These are phyloP conservation scores for Adelognathus sp. DNA, from an alignment of 2,888 invertebrate genomes.

Conservation along the genomic window DNA sequence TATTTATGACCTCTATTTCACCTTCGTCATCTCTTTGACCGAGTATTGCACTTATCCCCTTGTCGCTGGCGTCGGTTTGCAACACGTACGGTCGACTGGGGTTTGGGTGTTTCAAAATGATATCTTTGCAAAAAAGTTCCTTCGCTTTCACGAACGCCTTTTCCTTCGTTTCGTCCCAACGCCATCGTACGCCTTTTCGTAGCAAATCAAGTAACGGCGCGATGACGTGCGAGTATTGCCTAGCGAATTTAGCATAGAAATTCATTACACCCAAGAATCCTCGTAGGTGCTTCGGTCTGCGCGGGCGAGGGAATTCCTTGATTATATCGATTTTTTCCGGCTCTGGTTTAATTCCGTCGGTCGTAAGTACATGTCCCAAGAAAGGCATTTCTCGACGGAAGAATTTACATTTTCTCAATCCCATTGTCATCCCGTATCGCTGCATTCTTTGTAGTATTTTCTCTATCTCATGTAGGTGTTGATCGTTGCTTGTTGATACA, in stretches of 20 bases:
- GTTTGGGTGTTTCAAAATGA: neutral
- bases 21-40: neutral
- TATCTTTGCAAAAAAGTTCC: neutral
- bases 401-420: too few species aligned
- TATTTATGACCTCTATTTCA: neutral
- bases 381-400: too few species aligned
- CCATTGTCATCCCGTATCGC: too few species aligned
- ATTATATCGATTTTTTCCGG: neutral
- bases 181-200: neutral
- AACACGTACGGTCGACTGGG: neutral
- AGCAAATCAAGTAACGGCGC: neutral
- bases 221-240: neutral
- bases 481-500: too few species aligned
- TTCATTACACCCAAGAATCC: neutral
- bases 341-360: neutral
- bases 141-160: neutral
- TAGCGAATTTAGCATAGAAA: neutral
- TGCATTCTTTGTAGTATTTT: too few species aligned
- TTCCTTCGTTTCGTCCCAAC: neutral
- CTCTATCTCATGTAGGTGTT: too few species aligned
- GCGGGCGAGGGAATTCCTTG: neutral
- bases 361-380: neutral
- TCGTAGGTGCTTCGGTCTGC: neutral
- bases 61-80: neutral
- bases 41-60: neutral